Evolutionary conservation across 2,113 vertebrate species (phyloP).

Genomic region (Falcunculus frontatus): DNA sequence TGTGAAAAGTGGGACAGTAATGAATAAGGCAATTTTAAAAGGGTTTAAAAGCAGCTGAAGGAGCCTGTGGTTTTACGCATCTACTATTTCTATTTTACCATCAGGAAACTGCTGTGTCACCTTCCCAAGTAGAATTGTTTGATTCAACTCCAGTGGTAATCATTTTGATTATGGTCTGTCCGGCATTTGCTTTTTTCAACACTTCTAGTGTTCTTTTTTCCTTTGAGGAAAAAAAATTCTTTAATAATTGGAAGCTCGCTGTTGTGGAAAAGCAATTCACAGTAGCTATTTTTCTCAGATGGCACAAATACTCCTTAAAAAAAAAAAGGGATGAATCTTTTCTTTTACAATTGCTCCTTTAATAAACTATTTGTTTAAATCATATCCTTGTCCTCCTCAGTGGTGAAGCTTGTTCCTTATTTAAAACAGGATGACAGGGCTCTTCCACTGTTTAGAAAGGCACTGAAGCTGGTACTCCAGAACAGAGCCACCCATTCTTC

Average conservation of each 20-base stretch:
- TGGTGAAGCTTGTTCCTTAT: background rate
- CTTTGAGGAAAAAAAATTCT: background rate
- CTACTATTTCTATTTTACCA: background rate
- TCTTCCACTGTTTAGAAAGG: conserved; percentile 24
- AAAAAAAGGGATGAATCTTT: background rate
- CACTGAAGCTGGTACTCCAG: conserved; percentile 1
- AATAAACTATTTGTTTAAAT: conserved; percentile 25
- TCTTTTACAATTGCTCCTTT: background rate
- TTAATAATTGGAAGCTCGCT: background rate
- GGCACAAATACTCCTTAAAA: background rate
- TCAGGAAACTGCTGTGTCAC: background rate
- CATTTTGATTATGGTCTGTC: background rate
- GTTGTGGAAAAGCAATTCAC: background rate
- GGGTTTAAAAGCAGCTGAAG: background rate
- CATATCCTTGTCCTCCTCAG: background rate
- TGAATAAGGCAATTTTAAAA: background rate
- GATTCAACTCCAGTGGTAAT: background rate
- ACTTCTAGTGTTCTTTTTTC: background rate
- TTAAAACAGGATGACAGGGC: background rate
- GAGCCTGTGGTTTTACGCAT: background rate
- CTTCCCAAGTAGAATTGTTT: background rate
- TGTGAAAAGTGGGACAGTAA: background rate
- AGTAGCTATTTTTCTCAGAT: background rate
- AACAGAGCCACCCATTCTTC: conserved; percentile 49
- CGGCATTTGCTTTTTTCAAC: background rate